Conservation (phyloP, 2,797 vertebrate species). For the Myotis daubentonii region DNA sequence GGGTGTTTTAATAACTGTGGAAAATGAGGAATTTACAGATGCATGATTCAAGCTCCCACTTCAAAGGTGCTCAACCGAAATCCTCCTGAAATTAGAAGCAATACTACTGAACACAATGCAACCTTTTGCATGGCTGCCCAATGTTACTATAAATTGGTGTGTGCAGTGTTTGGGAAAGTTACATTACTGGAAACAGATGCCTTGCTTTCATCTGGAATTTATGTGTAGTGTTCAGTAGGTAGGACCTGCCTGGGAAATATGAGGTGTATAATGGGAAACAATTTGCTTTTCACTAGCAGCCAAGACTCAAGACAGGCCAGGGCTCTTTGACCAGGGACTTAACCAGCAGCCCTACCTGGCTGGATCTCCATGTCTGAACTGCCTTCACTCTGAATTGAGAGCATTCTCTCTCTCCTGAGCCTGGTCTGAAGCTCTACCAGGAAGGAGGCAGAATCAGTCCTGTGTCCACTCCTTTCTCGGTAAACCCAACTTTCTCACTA, state of each 20-base stretch:
- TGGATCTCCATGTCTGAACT: constrained; percentile 17
- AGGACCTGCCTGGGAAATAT: constrained; percentile 31
- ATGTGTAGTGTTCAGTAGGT: neutral
- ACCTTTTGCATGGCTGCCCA: constrained; percentile 76
- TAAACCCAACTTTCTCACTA: neutral
- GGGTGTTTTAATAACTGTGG: constrained; percentile 79
- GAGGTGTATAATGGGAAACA: constrained; percentile 19
- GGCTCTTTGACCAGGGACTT: neutral
- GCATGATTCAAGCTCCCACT: constrained; percentile 82
- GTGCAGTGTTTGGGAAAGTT: constrained; percentile 72
- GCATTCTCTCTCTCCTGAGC: neutral
- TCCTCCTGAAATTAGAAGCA: constrained; percentile 72
- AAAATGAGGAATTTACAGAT: constrained; percentile 83
- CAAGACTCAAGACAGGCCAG: neutral
- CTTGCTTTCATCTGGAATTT: constrained; percentile 73
- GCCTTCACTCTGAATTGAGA: neutral
- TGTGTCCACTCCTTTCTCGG: neutral
- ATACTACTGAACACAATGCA: constrained; percentile 69
- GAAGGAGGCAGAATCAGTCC: neutral
- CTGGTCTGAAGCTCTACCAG: neutral
- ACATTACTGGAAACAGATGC: constrained; percentile 61
- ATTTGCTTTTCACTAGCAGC: constrained; percentile 9
- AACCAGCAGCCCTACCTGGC: neutral
- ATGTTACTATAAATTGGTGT: constrained; percentile 60
- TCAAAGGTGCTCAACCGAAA: constrained; percentile 76